phyloP scores from a whole-genome alignment of 2,113 vertebrate genomes.

The Sminthopsis crassicaudata region DNA sequence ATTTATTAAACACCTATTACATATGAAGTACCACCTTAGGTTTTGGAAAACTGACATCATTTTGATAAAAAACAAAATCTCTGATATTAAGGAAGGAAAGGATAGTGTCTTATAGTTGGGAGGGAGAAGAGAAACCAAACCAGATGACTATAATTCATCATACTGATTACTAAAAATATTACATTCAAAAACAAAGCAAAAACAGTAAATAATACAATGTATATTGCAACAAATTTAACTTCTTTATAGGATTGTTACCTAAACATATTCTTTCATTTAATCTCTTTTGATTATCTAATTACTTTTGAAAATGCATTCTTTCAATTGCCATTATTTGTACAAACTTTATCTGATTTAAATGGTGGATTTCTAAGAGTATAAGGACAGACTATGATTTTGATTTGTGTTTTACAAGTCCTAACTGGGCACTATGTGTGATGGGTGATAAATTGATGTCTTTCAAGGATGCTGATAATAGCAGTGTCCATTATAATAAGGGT shows the following conservation, averaged over 20 bases:
- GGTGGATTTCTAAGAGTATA: neutral
- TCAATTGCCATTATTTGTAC: neutral
- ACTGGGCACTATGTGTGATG: neutral
- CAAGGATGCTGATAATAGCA: neutral
- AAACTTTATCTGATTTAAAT: neutral
- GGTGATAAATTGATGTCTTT: neutral
- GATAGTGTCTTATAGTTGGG: neutral
- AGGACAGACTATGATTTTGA: neutral
- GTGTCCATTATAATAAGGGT: neutral
- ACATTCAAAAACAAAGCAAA: neutral
- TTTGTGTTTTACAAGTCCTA: neutral
- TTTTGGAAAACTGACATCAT: neutral
- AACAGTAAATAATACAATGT: neutral
- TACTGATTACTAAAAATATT: neutral
- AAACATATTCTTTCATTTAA: neutral
- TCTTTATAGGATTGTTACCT: neutral
- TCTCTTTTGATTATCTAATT: neutral
- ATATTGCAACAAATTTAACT: neutral
- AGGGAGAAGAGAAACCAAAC: neutral
- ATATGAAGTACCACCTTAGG: neutral
- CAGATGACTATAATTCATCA: neutral
- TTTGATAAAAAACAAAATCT: neutral
- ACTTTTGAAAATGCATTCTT: neutral
- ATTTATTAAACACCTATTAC: neutral
- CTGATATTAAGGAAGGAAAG: neutral